Percentiles rank a stretch among this genome's conserved stretches.
Evolutionary conservation across 1,140 invertebrate genomes (phyloP).

Genomic region (Lutraria rhynchaena): DNA sequence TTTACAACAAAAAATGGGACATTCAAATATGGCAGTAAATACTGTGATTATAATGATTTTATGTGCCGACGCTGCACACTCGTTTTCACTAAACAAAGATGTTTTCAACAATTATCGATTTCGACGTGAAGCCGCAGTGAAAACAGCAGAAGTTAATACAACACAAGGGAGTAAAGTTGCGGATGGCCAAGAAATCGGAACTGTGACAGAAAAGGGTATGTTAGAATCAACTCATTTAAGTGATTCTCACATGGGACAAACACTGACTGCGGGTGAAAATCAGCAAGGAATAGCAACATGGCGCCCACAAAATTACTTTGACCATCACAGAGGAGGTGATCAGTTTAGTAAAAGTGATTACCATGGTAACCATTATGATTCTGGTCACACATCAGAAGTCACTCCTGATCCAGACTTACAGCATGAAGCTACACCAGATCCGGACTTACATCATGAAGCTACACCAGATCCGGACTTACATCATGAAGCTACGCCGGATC

Average conservation of each 20-base stretch:
- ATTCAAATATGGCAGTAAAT: too few relatives aligned
- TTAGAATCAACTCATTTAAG: too few relatives aligned
- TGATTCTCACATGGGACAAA: too few relatives aligned
- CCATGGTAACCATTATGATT: conserved; percentile 12
- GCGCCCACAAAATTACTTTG: too few relatives aligned
- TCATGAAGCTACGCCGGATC: neutral
- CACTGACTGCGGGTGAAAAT: too few relatives aligned
- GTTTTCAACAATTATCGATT: neutral
- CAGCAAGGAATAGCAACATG: too few relatives aligned
- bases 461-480: conserved; percentile 9
- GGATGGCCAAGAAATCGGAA: neutral
- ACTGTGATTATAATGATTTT: too few relatives aligned
- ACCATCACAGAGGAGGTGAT: too few relatives aligned
- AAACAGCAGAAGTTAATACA: neutral
- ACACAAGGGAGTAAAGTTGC: neutral
- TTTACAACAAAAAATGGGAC: too few relatives aligned
- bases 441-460: neutral
- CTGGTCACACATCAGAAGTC: neutral
- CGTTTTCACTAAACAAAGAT: neutral
- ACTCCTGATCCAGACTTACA: neutral
- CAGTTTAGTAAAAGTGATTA: neutral
- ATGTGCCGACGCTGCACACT: too few relatives aligned
- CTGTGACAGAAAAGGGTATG: too few relatives aligned
- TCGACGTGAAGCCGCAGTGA: neutral
- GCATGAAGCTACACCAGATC: neutral